phyloP scores from a whole-genome alignment of 2,888 invertebrate genomes.

The Alloplasta piceator region DNA sequence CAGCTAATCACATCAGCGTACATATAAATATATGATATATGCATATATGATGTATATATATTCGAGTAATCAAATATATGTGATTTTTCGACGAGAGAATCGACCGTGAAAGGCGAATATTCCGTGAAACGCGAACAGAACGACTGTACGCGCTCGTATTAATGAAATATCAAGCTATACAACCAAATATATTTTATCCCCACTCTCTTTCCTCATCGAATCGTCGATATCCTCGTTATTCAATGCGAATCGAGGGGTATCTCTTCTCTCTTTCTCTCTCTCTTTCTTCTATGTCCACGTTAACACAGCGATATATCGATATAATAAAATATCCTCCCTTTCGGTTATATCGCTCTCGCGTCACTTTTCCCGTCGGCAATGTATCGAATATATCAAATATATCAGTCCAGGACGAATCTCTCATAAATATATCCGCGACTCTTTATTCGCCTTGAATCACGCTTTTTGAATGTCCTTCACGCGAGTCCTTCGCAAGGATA shows the following conservation, averaged over 20 bases:
- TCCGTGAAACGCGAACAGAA: slow-evolving; percentile 48
- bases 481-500: neutral
- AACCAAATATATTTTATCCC: slow-evolving; percentile 34
- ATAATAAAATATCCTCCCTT: too few species aligned
- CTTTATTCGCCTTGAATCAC: slow-evolving; percentile 3
- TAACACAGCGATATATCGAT: too few species aligned
- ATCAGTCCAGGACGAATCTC: neutral
- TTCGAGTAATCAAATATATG: neutral
- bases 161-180: slow-evolving; percentile 41
- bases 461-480: slow-evolving; percentile 22
- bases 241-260: slow-evolving; percentile 59
- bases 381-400: neutral
- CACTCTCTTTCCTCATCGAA: slow-evolving; percentile 16
- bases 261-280: neutral
- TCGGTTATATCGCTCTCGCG: too few species aligned
- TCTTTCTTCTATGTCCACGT: neutral
- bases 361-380: too few species aligned
- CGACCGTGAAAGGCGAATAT: slow-evolving; percentile 44
- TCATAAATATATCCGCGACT: neutral
- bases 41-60: slow-evolving; percentile 3
- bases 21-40: slow-evolving; percentile 4
- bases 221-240: slow-evolving; percentile 61
- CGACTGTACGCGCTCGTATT: slow-evolving; percentile 54
- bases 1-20: neutral
- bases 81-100: neutral